Base-by-base conservation (phyloP, 2,113 vertebrate genomes). In the Bubo blakistoni region DNA sequence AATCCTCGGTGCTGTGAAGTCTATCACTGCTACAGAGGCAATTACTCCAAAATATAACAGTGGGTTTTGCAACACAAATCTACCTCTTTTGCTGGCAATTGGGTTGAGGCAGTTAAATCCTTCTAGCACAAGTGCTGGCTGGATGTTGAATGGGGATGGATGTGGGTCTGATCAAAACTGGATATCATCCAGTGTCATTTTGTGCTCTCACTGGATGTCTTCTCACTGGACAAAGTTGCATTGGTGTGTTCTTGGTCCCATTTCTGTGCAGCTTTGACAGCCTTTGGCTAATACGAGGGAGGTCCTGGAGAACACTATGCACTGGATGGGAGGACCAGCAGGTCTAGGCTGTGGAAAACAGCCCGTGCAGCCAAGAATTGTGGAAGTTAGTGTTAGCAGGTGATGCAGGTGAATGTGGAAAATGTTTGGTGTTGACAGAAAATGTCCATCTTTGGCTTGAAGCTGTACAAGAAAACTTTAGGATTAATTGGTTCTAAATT, bases 1-100 rank as follows among this genome's bases (percentile, higher is more conserved):
- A 11, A 11, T 77, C 1, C 0, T 24, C 0, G 3, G 16, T 58
- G 46, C 18, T 46, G n/a, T 46, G 51, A 71, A 62, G 11, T 13
- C 22, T 46, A 0, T 32, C 22, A 10, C 51, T 57, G 27, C 59
- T 54, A 14, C 7, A 25, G 44, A 71, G 13, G 16, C 6, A 76
- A 24, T 55, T 44, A 47, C 55, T 71, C 26, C 38, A 47, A 76
- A 78, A 62, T 22, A 12, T 6, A 84, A 20, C 16, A 10, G 44
- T 38, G 38, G 22, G 18, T 26, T 92, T 87, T 86, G n/a, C 42
- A 57, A 1, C 1, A 0, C 27, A 17, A 22, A 42, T 76, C 27
- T 40, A 5, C 46, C 16, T 46, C 22, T 47, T 61, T n/a, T 73
- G 18, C 16, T 79, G 38, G 14, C 24, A 34, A 5, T 40, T 65